phyloP scores from a whole-genome alignment of 2,797 vertebrate genomes.

The Sebastes ruberrimus region DNA sequence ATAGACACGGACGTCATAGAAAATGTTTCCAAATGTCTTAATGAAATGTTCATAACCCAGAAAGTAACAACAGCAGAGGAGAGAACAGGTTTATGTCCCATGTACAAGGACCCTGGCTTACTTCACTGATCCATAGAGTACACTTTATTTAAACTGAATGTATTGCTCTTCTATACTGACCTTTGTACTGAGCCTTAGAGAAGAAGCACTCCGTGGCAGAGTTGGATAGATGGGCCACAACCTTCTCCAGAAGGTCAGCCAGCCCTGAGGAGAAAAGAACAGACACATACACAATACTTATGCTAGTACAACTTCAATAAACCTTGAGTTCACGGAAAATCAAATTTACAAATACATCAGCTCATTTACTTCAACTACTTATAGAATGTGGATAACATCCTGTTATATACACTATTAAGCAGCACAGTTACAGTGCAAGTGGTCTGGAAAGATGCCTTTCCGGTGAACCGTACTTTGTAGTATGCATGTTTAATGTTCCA shows the following conservation, averaged over 20 bases:
- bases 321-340: constrained; percentile 3
- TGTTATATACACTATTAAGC: background rate
- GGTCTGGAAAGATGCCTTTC: background rate
- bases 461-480: background rate
- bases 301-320: background rate
- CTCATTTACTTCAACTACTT: background rate
- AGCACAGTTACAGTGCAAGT: background rate
- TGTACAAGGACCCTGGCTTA: background rate
- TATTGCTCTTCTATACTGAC: constrained; percentile 75
- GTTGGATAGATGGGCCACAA: constrained; percentile 85
- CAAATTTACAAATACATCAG: background rate
- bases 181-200: constrained; percentile 82
- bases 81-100: background rate
- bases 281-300: background rate
- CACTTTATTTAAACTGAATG: constrained; percentile 4
- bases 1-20: background rate
- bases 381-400: background rate
- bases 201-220: constrained; percentile 85
- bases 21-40: background rate
- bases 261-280: constrained; percentile 81
- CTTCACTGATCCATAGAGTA: background rate
- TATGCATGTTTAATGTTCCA: background rate
- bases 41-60: background rate
- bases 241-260: constrained; percentile 89
- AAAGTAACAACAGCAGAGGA: background rate